Base-by-base conservation (phyloP, 2,888 invertebrate genomes). In the Gymnosoma rotundatum region DNA sequence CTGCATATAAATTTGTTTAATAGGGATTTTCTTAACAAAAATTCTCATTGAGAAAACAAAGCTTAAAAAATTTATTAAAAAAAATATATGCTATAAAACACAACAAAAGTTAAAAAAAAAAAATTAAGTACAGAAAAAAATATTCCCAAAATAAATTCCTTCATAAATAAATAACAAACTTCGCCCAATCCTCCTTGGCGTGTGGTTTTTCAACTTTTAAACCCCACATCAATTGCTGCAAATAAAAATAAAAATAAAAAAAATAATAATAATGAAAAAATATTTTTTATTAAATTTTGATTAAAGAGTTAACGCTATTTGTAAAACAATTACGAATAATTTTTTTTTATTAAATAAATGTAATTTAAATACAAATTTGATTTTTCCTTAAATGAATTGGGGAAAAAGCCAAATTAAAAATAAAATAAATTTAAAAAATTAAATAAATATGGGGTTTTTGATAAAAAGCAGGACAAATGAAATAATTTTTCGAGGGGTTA, bases 151-250 rank as follows among this genome's bases (percentile, higher is more conserved):
- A 63, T 60, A 83, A 83, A 79, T 75, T 64, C 70, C 75, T 79
- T 75, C 18, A 61, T 61, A 83, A 83, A 80, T 72, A 74, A 70
- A 82, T 66, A 69, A n/a, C 10, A 76, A 82, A 80, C 67, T 74
- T 60, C 52, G 21, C 54, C 36, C 21, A 36, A 60, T 25, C 45
- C 64, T 63, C 52, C 32, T 50, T 50, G 6, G 25, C 21, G 32
- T 56, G n/a, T n/a, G 56, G 18, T 52, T 25, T 48, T 73, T 73
- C 56, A 81, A 69, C 56, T 75, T 76, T 76, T 18, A 32, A 50
- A 70, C 21, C 52, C 70, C 63, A 64, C 75, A 75, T 63, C 54
- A 80, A 63, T 70, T 75, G 25, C 38, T 45, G 45, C n/a, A 54
- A 14, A 38, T 67, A 52, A 2, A 61, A 32, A 61, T 52, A 5